phyloP scores from a whole-genome alignment of 2,888 invertebrate species.

The Perizoma flavofasciatum region DNA sequence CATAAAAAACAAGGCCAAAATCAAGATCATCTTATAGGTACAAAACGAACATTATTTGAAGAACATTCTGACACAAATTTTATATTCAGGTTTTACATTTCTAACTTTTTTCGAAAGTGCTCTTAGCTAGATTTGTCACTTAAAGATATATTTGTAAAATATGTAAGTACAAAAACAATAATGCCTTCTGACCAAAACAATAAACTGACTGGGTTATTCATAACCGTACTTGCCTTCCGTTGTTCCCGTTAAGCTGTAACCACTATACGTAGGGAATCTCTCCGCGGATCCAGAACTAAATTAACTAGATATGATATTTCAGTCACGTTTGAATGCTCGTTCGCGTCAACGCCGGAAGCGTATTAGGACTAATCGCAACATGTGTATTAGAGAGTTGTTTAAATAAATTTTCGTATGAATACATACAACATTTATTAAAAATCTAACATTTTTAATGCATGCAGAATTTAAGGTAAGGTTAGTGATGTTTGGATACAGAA shows the following conservation, averaged over 20 bases:
- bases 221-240: not conserved
- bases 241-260: slow-evolving; percentile 19
- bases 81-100: too few species aligned
- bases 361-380: slow-evolving; percentile 42
- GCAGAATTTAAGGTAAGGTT: not conserved
- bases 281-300: slow-evolving; percentile 28
- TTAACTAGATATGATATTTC: slow-evolving; percentile 45
- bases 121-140: too few species aligned
- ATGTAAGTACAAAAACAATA: slow-evolving; percentile 8
- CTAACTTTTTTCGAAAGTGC: too few species aligned
- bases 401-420: slow-evolving; percentile 8
- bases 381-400: slow-evolving; percentile 28
- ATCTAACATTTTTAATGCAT: too few species aligned
- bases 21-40: too few species aligned
- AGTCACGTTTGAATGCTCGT: slow-evolving; percentile 44
- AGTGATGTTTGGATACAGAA: too few species aligned
- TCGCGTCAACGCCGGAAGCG: slow-evolving; percentile 34
- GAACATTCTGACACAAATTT: too few species aligned
- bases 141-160: not conserved
- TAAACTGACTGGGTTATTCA: not conserved
- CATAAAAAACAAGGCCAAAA: too few species aligned
- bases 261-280: slow-evolving; percentile 24
- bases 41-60: not conserved
- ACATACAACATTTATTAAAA: not conserved
- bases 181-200: not conserved